Base-by-base conservation (phyloP, 2,797 vertebrate genomes). In the Gallinago solitaria region DNA sequence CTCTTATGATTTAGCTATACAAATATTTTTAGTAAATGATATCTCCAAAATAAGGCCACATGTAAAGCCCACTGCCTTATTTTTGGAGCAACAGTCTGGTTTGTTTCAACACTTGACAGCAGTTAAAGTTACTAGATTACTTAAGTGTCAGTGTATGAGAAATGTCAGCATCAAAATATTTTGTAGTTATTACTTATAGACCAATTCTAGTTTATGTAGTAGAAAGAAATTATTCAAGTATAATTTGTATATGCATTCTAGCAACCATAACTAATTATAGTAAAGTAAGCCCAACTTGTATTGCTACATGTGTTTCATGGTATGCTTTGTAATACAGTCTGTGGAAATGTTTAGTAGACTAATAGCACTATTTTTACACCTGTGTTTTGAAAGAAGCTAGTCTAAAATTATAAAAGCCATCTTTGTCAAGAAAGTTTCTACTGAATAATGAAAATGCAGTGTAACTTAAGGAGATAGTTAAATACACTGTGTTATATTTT, bases 401-500 rank as follows among this genome's bases (percentile, higher is more conserved):
- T 53, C 15, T 76, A 28, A 73, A 59, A 20, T n/a, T 47, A 28
- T 30, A 28, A 78, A 56, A 84, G 37, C 16, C 9, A 23, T 60
- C 1, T 0, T 8, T 41, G 50, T 61, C 24, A 65, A 33, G 24
- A 75, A 21, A 50, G 21, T 69, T 76, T 61, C 25, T 73, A 37
- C 21, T 8, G 5, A 81, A 18, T 61, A 43, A 50, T 35, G 43
- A 89, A 87, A 69, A 41, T 25, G 23, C 39, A 41, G 3, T 35
- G 6, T 60, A 32, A 80, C 19, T 73, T 61, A 23, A 70, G 45
- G 43, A 81, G 45, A 64, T 75, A 0, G 0, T 84, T 87, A 83
- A 95, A 91, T 83, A 25, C 15, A 15, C 32, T 81, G 92, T 77
- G 9, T 79, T 79, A 7, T 87, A 43, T 97, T 97, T 75, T 84